These are phyloP conservation scores for Acrocephalus arundinaceus DNA, from an alignment of 2,113 vertebrate genomes.

Conservation along the genomic window DNA sequence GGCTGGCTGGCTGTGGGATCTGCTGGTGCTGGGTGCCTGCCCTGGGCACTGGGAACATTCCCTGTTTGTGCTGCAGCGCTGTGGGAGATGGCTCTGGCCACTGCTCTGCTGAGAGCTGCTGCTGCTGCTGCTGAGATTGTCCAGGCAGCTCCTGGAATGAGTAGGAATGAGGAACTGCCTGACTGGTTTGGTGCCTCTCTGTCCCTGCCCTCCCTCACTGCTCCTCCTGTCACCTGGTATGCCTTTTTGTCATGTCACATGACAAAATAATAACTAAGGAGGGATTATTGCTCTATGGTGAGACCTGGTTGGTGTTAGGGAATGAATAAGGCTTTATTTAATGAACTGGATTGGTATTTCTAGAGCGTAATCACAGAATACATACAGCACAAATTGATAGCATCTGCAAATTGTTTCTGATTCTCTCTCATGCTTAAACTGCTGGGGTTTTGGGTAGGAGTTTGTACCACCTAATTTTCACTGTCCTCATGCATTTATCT, in stretches of 20 bases:
- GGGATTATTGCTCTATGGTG: not conserved
- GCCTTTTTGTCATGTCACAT: not conserved
- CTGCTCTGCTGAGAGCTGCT: not conserved
- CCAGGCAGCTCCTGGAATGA: not conserved
- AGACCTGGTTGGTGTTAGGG: not conserved
- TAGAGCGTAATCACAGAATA: not conserved
- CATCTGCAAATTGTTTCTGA: not conserved
- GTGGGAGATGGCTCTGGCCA: not conserved
- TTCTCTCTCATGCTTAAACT: not conserved
- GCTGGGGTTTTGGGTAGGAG: not conserved
- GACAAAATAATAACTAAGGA: not conserved
- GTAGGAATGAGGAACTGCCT: not conserved
- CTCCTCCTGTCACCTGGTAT: not conserved
- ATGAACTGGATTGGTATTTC: not conserved
- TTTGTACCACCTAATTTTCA: not conserved
- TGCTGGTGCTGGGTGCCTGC: not conserved
- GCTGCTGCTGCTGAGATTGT: not conserved
- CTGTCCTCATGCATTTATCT: not conserved
- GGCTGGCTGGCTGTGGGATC: accelerated
- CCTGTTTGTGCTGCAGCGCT: not conserved
- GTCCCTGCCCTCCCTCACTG: not conserved
- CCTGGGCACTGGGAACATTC: not conserved
- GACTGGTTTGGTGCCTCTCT: not conserved
- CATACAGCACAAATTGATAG: accelerated
- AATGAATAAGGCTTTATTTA: not conserved